Evolutionary conservation across 2,113 vertebrate genomes (phyloP).

Genomic region (Pardalotus punctatus): DNA sequence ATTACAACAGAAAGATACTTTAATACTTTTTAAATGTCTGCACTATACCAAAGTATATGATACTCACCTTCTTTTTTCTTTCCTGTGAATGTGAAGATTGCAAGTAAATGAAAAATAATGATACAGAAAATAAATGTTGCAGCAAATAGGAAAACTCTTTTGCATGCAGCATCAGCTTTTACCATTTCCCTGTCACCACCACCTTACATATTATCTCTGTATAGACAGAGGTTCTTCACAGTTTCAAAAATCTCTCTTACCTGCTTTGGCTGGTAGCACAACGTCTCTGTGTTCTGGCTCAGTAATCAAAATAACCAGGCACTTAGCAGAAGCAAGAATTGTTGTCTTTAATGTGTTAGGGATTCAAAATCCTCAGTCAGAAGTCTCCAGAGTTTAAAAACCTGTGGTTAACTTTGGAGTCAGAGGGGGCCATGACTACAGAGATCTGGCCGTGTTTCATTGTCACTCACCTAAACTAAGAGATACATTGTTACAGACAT

Average conservation of each 20-base stretch:
- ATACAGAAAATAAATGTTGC: background rate
- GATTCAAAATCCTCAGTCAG: background rate
- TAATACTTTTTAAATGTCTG: background rate
- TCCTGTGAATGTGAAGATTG: background rate
- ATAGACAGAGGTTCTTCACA: background rate
- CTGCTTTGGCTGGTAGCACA: background rate
- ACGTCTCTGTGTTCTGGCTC: background rate
- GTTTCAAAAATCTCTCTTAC: background rate
- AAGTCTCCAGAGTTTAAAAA: background rate
- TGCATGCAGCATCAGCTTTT: background rate
- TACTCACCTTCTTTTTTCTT: background rate
- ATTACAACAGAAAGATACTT: background rate
- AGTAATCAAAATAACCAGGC: background rate
- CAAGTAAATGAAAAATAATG: background rate
- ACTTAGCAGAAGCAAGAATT: background rate
- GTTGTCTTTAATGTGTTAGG: background rate
- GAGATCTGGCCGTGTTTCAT: fast-evolving
- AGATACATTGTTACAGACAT: background rate
- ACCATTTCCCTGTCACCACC: background rate
- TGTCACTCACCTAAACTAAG: background rate
- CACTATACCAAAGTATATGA: background rate
- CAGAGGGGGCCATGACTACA: fast-evolving
- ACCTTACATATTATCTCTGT: background rate
- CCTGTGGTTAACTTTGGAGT: fast-evolving
- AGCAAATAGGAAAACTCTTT: background rate